Evolutionary conservation across 2,797 vertebrate genomes (phyloP).

Genomic region (Tachyglossus aculeatus): DNA sequence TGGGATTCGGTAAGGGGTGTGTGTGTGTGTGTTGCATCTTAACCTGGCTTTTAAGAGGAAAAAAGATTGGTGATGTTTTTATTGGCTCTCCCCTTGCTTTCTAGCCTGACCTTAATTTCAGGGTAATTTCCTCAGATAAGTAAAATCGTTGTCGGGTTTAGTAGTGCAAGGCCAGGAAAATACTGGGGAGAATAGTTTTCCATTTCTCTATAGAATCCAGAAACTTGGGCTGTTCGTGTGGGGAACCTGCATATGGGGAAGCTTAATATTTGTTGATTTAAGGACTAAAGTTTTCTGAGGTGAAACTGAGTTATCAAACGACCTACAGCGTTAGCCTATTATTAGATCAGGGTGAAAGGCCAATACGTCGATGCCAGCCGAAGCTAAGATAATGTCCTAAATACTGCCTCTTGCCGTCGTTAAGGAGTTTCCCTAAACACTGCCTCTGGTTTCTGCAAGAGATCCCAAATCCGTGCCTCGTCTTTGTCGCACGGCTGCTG

Average conservation of each 20-base stretch:
- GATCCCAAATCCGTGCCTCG: background rate
- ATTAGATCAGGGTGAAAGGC: background rate
- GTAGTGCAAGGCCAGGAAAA: conserved; percentile 28
- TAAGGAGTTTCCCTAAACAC: too few relatives aligned
- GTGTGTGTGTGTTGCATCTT: conserved; percentile 8
- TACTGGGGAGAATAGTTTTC: background rate
- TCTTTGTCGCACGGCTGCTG: accelerated
- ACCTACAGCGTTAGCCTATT: background rate
- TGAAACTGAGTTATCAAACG: conserved; percentile 1
- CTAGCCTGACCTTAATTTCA: conserved; percentile 33
- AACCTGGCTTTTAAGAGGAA: conserved; percentile 21
- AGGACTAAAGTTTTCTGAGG: background rate
- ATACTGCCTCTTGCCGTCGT: too few relatives aligned
- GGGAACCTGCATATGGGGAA: background rate
- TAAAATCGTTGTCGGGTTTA: conserved; percentile 24
- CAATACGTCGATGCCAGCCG: background rate
- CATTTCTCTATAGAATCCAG: conserved; percentile 29
- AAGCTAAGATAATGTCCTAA: too few relatives aligned
- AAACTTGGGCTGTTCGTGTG: conserved; percentile 1
- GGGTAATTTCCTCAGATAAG: conserved; percentile 48
- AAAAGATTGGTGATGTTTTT: conserved; percentile 36
- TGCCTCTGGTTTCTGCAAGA: too few relatives aligned
- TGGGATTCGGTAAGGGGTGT: conserved; percentile 1
- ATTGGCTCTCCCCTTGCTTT: conserved; percentile 13
- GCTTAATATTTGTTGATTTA: background rate